Evolutionary conservation across 2,888 invertebrate genomes (phyloP).

Genomic region (Zele albiditarsus): DNA sequence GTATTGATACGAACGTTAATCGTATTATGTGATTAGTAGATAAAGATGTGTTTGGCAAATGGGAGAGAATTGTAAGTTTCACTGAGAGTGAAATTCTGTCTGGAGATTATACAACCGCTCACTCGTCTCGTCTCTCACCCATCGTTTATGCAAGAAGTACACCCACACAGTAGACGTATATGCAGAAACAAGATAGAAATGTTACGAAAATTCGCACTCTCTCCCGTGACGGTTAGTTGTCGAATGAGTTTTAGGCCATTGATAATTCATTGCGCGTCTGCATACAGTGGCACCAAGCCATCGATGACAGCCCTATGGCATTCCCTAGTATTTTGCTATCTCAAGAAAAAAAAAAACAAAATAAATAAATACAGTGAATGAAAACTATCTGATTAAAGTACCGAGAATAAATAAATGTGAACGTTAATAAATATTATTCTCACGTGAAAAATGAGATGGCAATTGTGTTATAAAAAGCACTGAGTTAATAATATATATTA

Average conservation of each 20-base stretch:
- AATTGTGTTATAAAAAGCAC: no score
- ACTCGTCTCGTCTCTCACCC: slow-evolving; percentile 38
- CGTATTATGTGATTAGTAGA: slow-evolving; percentile 39
- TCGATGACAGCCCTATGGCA: no score
- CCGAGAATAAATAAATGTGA: no score
- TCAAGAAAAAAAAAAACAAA: neutral
- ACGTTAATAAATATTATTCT: no score
- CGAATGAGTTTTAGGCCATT: slow-evolving; percentile 21
- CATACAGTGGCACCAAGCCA: neutral
- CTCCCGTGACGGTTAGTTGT: slow-evolving; percentile 23
- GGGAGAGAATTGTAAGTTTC: slow-evolving; percentile 23
- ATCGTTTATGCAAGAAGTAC: slow-evolving; percentile 42
- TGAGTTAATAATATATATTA: no score
- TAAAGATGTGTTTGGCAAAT: slow-evolving; percentile 29
- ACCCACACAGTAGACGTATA: neutral
- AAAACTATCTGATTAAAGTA: neutral
- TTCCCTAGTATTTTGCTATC: no score
- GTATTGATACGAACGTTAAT: slow-evolving; percentile 34
- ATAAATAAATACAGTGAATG: neutral
- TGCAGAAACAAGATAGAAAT: slow-evolving; percentile 23
- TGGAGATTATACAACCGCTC: slow-evolving; percentile 33
- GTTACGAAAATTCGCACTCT: slow-evolving; percentile 25
- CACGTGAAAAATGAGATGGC: no score
- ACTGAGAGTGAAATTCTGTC: slow-evolving; percentile 22
- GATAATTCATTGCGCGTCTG: slow-evolving; percentile 28